These are phyloP conservation scores for Holacanthella duospinosa DNA, from an alignment of 2,888 invertebrate genomes.

Conservation along the genomic window DNA sequence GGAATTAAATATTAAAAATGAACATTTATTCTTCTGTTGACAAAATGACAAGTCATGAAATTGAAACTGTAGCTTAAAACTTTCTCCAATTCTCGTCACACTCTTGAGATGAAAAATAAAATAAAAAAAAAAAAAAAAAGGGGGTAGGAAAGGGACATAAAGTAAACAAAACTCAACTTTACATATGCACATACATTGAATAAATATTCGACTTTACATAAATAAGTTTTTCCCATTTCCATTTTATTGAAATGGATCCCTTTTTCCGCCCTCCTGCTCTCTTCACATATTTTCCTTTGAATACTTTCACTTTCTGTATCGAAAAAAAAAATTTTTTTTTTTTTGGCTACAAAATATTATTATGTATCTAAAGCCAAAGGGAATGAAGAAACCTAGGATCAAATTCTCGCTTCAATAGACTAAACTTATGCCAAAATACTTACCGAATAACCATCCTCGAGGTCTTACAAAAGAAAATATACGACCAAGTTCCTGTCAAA, in stretches of 20 bases:
- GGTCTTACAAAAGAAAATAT: background rate
- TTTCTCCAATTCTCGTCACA: background rate
- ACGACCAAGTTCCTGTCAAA: background rate
- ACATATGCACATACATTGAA: background rate
- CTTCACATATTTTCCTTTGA: too few relatives aligned
- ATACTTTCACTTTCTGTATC: background rate
- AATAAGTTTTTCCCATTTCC: constrained; percentile 3
- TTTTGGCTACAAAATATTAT: too few relatives aligned
- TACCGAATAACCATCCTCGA: too few relatives aligned
- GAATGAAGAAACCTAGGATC: background rate
- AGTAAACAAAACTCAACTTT: background rate
- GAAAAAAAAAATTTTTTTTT: too few relatives aligned
- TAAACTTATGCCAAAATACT: too few relatives aligned
- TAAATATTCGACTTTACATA: background rate
- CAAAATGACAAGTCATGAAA: too few relatives aligned
- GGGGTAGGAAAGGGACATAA: background rate
- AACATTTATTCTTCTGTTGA: background rate
- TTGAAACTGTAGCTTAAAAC: too few relatives aligned
- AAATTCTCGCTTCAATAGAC: background rate
- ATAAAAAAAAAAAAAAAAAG: background rate
- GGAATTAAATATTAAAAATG: background rate
- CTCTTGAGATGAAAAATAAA: background rate
- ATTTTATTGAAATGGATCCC: constrained; percentile 4
- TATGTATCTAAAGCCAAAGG: too few relatives aligned
- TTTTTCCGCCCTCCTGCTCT: too few relatives aligned